A percentile compares a stretch with the other conserved stretches of the same genome.
Conservation (phyloP, 2,797 vertebrate genomes). For the Numenius phaeopus region DNA sequence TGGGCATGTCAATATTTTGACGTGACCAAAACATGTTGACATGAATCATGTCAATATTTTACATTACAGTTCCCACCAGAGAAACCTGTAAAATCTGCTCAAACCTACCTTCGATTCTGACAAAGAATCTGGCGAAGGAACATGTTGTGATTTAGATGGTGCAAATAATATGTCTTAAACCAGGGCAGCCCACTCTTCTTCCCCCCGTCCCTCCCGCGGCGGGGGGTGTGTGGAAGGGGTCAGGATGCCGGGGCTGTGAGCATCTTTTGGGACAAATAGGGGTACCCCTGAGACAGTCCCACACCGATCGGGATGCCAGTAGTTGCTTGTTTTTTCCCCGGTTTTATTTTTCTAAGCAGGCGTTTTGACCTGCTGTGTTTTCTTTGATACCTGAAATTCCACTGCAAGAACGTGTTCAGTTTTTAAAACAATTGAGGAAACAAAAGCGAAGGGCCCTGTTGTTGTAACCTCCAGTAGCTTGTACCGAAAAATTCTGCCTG, state of each 20-base stretch:
- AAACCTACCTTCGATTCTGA: not conserved
- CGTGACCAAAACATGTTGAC: fast-evolving
- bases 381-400: conserved; percentile 22
- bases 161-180: not conserved
- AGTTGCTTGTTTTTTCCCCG: not conserved
- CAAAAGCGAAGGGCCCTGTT: not conserved
- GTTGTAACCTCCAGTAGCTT: not conserved
- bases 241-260: fast-evolving
- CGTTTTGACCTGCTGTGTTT: not conserved
- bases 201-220: not conserved
- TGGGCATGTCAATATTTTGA: fast-evolving
- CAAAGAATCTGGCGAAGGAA: not conserved
- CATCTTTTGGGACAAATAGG: not conserved
- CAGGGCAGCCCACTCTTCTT: too few species aligned
- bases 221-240: not conserved
- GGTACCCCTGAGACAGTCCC: not conserved
- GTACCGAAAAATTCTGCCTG: not conserved
- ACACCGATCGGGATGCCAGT: fast-evolving
- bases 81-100: not conserved
- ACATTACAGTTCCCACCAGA: not conserved
- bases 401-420: fast-evolving
- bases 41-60: not conserved
- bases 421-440: not conserved
- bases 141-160: fast-evolving
- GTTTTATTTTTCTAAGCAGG: not conserved